These are phyloP conservation scores for Odontophorus gujanensis DNA, from an alignment of 2,113 vertebrate species.

Conservation along the genomic window DNA sequence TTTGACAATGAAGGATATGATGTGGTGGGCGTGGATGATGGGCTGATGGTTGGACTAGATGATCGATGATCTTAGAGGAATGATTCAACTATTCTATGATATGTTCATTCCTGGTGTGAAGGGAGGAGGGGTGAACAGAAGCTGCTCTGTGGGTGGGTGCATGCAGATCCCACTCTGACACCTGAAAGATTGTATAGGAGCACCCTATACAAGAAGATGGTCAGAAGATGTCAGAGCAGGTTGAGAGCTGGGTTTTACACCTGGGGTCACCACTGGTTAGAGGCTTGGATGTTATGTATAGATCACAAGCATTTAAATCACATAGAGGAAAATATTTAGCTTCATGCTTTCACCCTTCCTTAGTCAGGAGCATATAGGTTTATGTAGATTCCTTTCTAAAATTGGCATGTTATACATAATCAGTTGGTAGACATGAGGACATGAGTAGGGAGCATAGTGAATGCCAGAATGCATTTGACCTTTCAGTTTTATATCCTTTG, in stretches of 20 bases:
- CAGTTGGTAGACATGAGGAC: neutral
- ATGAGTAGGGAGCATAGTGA: neutral
- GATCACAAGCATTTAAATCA: neutral
- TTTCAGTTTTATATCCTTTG: neutral
- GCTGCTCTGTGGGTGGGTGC: neutral
- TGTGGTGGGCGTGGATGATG: too few relatives aligned
- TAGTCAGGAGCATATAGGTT: neutral
- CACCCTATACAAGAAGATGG: neutral
- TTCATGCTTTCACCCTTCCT: neutral
- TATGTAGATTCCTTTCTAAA: neutral
- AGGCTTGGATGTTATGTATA: neutral
- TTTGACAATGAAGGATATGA: too few relatives aligned
- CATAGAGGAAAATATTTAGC: neutral
- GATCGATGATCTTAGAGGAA: too few relatives aligned
- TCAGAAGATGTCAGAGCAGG: neutral
- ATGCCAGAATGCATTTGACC: neutral
- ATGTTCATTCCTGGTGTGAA: neutral
- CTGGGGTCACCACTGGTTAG: neutral
- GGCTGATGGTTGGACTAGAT: too few relatives aligned
- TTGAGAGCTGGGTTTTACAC: neutral
- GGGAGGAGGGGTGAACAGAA: neutral
- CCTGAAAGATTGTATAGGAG: neutral
- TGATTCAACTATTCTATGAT: too few relatives aligned
- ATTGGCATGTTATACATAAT: fast-evolving
- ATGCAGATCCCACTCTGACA: neutral